These are phyloP conservation scores for Nylanderia fulva DNA, from an alignment of 1,140 invertebrate genomes.

Conservation along the genomic window DNA sequence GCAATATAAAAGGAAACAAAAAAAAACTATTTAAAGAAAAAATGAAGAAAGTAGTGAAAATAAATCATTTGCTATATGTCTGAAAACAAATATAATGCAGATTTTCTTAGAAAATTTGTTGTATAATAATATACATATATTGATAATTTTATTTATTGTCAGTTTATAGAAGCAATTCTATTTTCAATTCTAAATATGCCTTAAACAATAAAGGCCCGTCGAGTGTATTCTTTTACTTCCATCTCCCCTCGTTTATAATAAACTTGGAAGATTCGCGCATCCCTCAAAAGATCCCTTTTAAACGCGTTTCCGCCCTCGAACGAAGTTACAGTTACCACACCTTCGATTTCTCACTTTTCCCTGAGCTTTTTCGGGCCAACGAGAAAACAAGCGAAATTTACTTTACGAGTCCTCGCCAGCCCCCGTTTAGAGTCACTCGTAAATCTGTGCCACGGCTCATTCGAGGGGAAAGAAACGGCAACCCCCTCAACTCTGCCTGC, in stretches of 20 bases:
- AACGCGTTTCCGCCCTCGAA: background rate
- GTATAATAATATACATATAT: too few relatives aligned
- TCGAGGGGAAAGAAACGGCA: slow-evolving; percentile 57
- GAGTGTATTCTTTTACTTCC: background rate
- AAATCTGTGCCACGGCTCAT: slow-evolving; percentile 68
- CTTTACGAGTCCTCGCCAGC: slow-evolving; percentile 67
- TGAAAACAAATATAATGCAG: too few relatives aligned
- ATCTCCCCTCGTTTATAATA: background rate
- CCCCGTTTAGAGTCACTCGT: slow-evolving; percentile 66
- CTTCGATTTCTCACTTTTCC: background rate
- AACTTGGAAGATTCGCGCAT: background rate
- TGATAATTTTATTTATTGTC: too few relatives aligned
- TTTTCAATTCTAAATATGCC: background rate
- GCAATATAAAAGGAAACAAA: background rate
- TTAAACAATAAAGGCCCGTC: background rate
- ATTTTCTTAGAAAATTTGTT: too few relatives aligned
- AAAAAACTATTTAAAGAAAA: background rate
- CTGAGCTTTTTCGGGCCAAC: background rate
- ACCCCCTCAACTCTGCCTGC: slow-evolving; percentile 50
- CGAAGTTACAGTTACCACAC: slow-evolving; percentile 27
- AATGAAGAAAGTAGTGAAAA: background rate
- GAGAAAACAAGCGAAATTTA: slow-evolving; percentile 65
- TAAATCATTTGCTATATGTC: too few relatives aligned
- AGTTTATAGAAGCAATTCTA: too few relatives aligned
- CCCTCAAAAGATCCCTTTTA: background rate